Base-by-base conservation (phyloP, 2,113 vertebrate species). In the Casuarius casuarius region DNA sequence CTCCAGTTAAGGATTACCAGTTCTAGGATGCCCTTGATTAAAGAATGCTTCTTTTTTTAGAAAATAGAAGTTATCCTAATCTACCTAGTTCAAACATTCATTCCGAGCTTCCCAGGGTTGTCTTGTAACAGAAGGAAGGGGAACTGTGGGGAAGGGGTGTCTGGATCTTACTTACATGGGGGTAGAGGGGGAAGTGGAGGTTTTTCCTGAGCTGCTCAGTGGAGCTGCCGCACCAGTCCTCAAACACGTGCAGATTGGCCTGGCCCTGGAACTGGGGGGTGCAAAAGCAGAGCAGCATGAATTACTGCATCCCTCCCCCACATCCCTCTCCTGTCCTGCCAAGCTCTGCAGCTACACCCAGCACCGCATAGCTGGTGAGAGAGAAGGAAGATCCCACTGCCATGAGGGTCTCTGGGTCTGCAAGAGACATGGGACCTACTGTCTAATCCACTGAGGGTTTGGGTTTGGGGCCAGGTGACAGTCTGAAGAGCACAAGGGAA, bases 151-250 rank as follows among this genome's bases (percentile, higher is more conserved):
- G 65, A 71, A 49, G 29, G 28, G 5, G 7, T 29, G 35, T 4
- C 2, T 0, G 0, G 1, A 31, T 63, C 20, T 87, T 93, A 99
- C 99, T 99, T 95, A 99, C 99, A 0, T 99, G 99, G 38, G 99
- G 98, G 93, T 98, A 99, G 22, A 99, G 95, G 0, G 99, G 99
- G 84, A 99, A 99, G 96, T 99, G 99, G 10, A 98, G 97, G 93
- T 99, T 99, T 46, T 97, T 99, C 87, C 98, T 96, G 61, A 99
- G 99, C 79, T 99, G 98, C 28, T 98, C 97, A 15, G 97, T 92
- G 62, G 99, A 99, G 66, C 98, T 92, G 59, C 99, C 99, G 7
- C 99, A 99, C 99, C 99, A 99, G 97, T 99, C 99, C 82, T 99
- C 99, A 87, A 99, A 99, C 51, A 99, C 98, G 1, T 99, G 99